These are phyloP conservation scores for Callyntrura guangdongensis DNA, from an alignment of 2,888 invertebrate species.

Conservation along the genomic window DNA sequence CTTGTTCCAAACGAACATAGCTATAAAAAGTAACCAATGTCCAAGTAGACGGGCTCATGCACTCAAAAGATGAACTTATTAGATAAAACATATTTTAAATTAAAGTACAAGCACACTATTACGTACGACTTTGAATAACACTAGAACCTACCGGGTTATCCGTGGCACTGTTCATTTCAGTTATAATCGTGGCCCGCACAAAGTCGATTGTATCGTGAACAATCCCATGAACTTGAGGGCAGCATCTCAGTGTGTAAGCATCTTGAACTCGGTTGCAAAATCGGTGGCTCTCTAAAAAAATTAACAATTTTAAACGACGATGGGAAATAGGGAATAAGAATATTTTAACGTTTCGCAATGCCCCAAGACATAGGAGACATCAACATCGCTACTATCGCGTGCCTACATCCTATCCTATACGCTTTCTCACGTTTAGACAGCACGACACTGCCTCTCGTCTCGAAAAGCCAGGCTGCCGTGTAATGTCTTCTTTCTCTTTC, in stretches of 20 bases:
- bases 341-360: no score
- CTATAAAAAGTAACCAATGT: not conserved
- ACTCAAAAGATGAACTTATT: not conserved
- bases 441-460: not conserved
- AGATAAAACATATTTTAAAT: not conserved
- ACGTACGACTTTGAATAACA: not conserved
- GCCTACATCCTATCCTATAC: not conserved
- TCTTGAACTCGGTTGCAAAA: conserved; percentile 90
- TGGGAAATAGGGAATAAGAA: not conserved
- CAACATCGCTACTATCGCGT: not conserved
- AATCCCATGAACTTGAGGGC: conserved; percentile 90
- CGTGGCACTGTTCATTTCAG: conserved; percentile 90
- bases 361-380: no score
- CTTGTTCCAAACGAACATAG: no score
- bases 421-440: not conserved
- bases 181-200: conserved; percentile 88
- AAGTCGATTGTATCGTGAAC: conserved; percentile 90
- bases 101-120: not conserved
- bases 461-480: not conserved
- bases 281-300: conserved; percentile 88
- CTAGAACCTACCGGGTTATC: conserved; percentile 88
- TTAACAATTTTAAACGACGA: not conserved
- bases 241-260: conserved; percentile 90
- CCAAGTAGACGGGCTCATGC: not conserved
- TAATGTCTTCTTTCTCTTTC: no score